phyloP scores from a whole-genome alignment of 2,797 vertebrate species.

The Hydrolagus colliei region DNA sequence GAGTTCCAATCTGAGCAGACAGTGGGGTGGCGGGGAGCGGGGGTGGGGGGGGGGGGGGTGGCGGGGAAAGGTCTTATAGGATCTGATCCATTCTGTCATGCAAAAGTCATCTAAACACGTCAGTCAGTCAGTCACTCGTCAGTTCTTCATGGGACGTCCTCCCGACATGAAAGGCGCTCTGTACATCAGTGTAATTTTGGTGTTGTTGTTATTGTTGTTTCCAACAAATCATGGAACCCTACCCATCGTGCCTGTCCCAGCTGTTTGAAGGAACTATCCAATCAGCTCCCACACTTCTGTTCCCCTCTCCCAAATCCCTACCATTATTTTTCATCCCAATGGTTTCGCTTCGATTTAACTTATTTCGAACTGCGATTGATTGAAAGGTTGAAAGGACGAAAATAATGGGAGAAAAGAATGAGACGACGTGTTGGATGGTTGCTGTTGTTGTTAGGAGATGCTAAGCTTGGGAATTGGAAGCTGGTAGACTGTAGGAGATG shows the following conservation, averaged over 20 bases:
- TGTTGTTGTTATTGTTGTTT: background rate
- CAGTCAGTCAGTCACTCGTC: background rate
- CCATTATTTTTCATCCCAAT: too few relatives aligned
- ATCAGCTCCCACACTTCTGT: background rate
- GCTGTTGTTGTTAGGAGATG: too few relatives aligned
- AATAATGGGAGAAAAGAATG: too few relatives aligned
- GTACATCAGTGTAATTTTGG: too few relatives aligned
- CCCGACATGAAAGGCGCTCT: too few relatives aligned
- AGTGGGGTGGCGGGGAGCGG: too few relatives aligned
- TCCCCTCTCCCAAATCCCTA: background rate
- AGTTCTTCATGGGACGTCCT: background rate
- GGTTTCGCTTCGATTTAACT: too few relatives aligned
- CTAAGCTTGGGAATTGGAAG: too few relatives aligned
- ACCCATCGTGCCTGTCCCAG: background rate
- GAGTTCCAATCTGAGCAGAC: background rate
- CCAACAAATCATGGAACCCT: background rate
- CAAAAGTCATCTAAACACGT: slow-evolving; percentile 15
- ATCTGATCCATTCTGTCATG: background rate
- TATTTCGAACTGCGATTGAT: too few relatives aligned
- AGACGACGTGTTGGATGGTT: too few relatives aligned
- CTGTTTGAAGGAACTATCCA: background rate
- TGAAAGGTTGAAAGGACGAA: too few relatives aligned
- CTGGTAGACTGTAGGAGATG: too few relatives aligned
- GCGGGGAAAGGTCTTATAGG: background rate
- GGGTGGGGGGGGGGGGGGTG: background rate